A percentile compares a stretch with the other conserved stretches of the same genome.
phyloP scores from a whole-genome alignment of 1,140 invertebrate species.

The Chrysopa pallens region DNA sequence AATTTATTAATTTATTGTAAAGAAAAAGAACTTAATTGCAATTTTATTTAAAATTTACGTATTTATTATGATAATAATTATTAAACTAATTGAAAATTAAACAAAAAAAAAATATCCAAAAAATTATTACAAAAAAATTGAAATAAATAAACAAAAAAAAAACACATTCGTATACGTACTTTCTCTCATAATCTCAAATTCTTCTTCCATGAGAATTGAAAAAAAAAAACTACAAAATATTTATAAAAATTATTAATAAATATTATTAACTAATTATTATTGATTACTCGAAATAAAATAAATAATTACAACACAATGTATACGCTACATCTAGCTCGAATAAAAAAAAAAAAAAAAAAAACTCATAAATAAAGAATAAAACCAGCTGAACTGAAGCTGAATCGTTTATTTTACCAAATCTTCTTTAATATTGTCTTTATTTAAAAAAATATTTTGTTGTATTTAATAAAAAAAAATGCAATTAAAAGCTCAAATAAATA shows the following conservation, averaged over 20 bases:
- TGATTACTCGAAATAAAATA: neutral
- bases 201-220: conserved; percentile 22
- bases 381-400: neutral
- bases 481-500: conserved; percentile 25
- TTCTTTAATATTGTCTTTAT: conserved; percentile 19
- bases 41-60: too few relatives aligned
- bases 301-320: conserved; percentile 13
- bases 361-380: conserved; percentile 2
- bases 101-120: neutral
- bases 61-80: too few relatives aligned
- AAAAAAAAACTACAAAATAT: conserved; percentile 11
- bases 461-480: conserved; percentile 18
- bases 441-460: conserved; percentile 24
- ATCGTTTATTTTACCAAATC: neutral
- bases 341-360: conserved; percentile 20
- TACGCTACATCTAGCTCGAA: conserved; percentile 21
- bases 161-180: conserved; percentile 23
- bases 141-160: conserved; percentile 3
- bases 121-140: neutral
- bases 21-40: too few relatives aligned
- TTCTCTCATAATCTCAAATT: conserved; percentile 22
- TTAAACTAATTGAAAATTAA: too few relatives aligned
- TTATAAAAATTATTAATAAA: conserved; percentile 17
- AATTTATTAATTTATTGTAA: too few relatives aligned
- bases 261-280: conserved; percentile 6